Conservation (phyloP, 2,888 invertebrate species). For the Aspidiotus destructor region DNA sequence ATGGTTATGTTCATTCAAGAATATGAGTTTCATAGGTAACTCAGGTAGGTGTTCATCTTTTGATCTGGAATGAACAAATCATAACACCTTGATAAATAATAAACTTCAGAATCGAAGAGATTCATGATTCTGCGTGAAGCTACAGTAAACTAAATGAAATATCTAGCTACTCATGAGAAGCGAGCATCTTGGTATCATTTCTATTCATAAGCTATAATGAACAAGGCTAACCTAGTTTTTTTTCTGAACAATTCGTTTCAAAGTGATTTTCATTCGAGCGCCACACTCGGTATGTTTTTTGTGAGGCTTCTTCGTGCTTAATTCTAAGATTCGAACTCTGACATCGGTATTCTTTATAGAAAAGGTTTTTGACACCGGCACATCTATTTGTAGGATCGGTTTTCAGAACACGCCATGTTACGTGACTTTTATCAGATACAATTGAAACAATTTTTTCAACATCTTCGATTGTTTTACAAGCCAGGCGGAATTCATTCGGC, state of each 20-base stretch:
- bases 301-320: not conserved
- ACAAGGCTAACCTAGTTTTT: too few species aligned
- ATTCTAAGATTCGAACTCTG: not conserved
- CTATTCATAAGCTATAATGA: too few species aligned
- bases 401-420: constrained; percentile 19
- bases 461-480: too few species aligned
- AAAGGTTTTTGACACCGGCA: not conserved
- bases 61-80: not conserved
- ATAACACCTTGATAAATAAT: too few species aligned
- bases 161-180: too few species aligned
- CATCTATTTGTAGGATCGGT: constrained; percentile 10
- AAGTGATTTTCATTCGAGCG: not conserved
- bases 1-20: not conserved
- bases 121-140: too few species aligned
- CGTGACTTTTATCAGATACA: constrained; percentile 17
- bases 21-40: not conserved
- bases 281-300: not conserved
- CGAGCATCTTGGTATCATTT: too few species aligned
- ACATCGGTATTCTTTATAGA: not conserved
- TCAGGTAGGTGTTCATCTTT: not conserved
- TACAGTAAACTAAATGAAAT: too few species aligned
- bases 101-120: too few species aligned
- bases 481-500: too few species aligned
- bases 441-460: too few species aligned
- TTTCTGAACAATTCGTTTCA: not conserved